Base-by-base conservation (phyloP, 2,797 vertebrate genomes). In the Avahi laniger region DNA sequence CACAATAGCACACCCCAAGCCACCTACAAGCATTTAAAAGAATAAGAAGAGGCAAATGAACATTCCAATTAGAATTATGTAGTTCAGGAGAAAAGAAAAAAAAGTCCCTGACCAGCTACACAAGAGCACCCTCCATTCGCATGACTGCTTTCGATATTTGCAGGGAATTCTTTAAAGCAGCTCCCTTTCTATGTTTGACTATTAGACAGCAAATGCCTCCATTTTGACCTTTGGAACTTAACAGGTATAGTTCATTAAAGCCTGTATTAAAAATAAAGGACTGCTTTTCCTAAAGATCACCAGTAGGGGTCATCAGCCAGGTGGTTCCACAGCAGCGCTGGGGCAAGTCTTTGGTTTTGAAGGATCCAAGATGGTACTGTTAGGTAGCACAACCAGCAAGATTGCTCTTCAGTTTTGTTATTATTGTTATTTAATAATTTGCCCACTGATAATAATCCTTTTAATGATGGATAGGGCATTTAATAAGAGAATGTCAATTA, bases 301-400 rank as follows among this genome's bases (percentile, higher is more conserved):
- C 96, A 86, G 75, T 83, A 94, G 83, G 97, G 96, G 97, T 96
- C 97, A 87, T 14, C 89, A 97, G 98, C 97, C 98, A 97, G 98
- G 98, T 96, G 97, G 96, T 98, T 94, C 99, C 98, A 97, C 97
- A 99, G 98, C 98, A 99, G 98, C 98, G 98, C 99, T 98, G 99
- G 99, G 99, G 99, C 99, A 99, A 99, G 99, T 99, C 99, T 99
- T 99, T 99, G 99, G 99, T 99, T 99, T 99, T 98, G 98, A 98
- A 98, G 98, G 97, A 97, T 99, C 99, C 98, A 95, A 93, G 98
- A 98, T 98, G 98, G 98, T 98, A 98, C 96, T 98, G 98, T 98
- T 99, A 98, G 98, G 98, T 69, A 88, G 98, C 93, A 98, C 98
- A 95, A 91, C 96, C 98, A 96, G 98, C 97, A 98, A 98, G 98